Evolutionary conservation across 1,140 invertebrate genomes (phyloP), one percentile per base, ranked within the genome.

Genomic region (Thereuonema tuberculata): DNA sequence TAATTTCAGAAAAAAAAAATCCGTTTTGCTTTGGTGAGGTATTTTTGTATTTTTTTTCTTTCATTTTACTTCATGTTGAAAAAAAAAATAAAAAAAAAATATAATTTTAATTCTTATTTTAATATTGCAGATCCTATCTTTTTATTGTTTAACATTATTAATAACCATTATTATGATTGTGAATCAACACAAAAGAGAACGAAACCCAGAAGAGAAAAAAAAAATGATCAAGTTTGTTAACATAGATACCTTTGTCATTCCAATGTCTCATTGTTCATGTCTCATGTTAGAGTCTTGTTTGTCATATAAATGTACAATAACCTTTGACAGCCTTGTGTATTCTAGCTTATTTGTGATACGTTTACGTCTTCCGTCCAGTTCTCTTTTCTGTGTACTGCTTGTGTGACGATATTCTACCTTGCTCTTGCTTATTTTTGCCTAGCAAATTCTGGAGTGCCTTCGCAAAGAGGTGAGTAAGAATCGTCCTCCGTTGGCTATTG

Each of bases 381-480:
- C 43, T 50, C 53, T 64, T 62, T 61, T 64, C 50, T 61, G 58
- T 64, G 59, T 64, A 61, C 24, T 65, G 64, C 55, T 66, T 63
- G 26, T 61, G 49, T 62, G 60, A 60, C 53, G 62, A 56, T 66
- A 62, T 61, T 62, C 63, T 63, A 56, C 62, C 62, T 59, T 66
- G 63, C 63, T 62, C 62, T 50, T 66, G 63, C 64, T 61, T 63
- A 61, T 56, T 59, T 62, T 63, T 62, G 62, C 56, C 58, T 64
- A 63, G 64, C 64, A 65, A 64, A 65, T 62, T 61, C 29, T 62
- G 59, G 53, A 63, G 56, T 65, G 29, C 61, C 62, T 64, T 60
- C 59, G 54, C 28, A 49, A 26, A 26, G 37, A 53, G 59, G 59
- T 60, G 59, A 60, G 59, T 60, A 60, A 46, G 3, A 26, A 25